Base-by-base conservation (phyloP, 2,888 invertebrate species). In the Xanthia togata region DNA sequence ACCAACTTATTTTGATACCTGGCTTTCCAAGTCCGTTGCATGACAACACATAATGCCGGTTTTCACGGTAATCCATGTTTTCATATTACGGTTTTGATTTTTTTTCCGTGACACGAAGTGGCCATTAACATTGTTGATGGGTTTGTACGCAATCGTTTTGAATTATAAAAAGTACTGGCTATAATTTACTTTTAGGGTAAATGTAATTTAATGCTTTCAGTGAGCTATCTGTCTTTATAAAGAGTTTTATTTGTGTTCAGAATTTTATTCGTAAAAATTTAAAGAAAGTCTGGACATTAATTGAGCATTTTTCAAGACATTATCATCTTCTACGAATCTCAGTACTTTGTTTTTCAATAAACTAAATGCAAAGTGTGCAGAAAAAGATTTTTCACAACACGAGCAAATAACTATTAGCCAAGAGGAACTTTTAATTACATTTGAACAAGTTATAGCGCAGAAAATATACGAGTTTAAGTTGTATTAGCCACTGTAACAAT, bases 1-100 rank as follows among this genome's bases (percentile, higher is more conserved):
- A 93, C 89, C 90, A 89, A 88, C 87, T 91, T 89, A 81, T 87
- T 92, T 91, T 91, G 89, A 91, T 90, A 92, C 88, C 88, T 89
- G 84, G 84, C 84, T 85, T 76, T 59, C 82, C 81, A 76, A 85
- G 81, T 85, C 83, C 85, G 73, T 88, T 82, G 89, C 89, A 90
- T 90, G 92, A 89, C 90, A 88, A 86, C 81, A 85, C 85, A 88
- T 89, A 90, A 90, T 90, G 78, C 85, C 79, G 76, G 82, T 88
- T 88, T 90, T 85, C 87, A 84, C 87, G 84, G 84, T 89, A 91
- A 90, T 89, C 91, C 89, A 78, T 78, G 85, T 88, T 89, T 89
- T 88, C 83, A 84, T 88, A 89, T 86, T 74, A 81, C 82, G 85
- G 83, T 89, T 84, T 88, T 87, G 88, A 88, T 89, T 90, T 88